phyloP scores from a whole-genome alignment of 2,113 vertebrate species.

The Dasyprocta punctata region DNA sequence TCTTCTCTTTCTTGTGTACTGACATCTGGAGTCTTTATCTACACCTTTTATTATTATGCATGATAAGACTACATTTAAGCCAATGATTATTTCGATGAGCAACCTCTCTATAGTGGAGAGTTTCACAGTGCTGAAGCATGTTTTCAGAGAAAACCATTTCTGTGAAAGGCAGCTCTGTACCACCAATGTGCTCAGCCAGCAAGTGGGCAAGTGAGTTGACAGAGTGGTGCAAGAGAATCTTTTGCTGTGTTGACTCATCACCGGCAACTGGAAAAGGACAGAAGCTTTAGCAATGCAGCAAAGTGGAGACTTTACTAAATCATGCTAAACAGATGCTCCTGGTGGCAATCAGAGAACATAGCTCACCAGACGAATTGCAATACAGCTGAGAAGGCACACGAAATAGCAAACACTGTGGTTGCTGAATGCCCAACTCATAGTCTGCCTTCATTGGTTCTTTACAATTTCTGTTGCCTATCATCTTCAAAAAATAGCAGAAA shows the following conservation, averaged over 20 bases:
- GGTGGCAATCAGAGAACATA: not conserved
- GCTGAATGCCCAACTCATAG: not conserved
- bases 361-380: not conserved
- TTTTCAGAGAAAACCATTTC: not conserved
- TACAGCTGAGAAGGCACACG: rapidly evolving
- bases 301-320: not conserved
- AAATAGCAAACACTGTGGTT: not conserved
- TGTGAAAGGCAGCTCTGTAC: not conserved
- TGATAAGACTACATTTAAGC: not conserved
- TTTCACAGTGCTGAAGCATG: not conserved
- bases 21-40: not conserved
- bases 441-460: not conserved
- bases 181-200: not conserved
- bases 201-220: not conserved
- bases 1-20: not conserved
- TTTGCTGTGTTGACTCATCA: not conserved
- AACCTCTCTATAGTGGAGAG: not conserved
- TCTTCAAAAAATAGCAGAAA: not conserved
- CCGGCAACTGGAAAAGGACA: not conserved
- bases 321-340: not conserved
- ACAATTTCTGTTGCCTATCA: not conserved
- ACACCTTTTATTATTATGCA: not conserved
- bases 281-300: not conserved
- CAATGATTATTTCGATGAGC: not conserved
- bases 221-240: not conserved